Evolutionary conservation across 1,140 invertebrate genomes (phyloP).

Genomic region (Ridgeia piscesae): DNA sequence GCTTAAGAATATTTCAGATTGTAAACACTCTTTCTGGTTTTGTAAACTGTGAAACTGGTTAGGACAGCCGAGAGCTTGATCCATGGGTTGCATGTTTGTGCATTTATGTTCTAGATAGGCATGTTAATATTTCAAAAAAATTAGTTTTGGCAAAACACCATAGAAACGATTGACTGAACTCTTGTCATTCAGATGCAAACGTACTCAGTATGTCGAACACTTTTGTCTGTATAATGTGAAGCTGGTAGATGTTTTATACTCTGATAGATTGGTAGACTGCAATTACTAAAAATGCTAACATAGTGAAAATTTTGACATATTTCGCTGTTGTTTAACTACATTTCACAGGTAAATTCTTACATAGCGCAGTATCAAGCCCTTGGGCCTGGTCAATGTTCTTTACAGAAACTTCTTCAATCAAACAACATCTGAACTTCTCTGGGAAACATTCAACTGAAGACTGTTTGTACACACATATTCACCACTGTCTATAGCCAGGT

Average conservation of each 20-base stretch:
- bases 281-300: not conserved
- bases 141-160: not conserved
- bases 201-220: not conserved
- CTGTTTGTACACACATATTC: too few relatives aligned
- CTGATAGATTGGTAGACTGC: not conserved
- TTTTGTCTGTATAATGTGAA: not conserved
- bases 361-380: too few relatives aligned
- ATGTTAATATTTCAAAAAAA: not conserved
- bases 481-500: too few relatives aligned
- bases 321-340: not conserved
- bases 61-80: too few relatives aligned
- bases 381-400: too few relatives aligned
- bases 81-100: not conserved
- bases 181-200: not conserved
- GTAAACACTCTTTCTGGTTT: too few relatives aligned
- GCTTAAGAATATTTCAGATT: too few relatives aligned
- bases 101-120: not conserved
- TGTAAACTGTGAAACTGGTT: too few relatives aligned
- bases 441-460: too few relatives aligned
- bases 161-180: not conserved
- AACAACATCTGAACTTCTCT: too few relatives aligned
- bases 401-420: too few relatives aligned
- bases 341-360: too few relatives aligned
- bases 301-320: not conserved
- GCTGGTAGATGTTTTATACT: not conserved